Evolutionary conservation across 2,797 vertebrate species (phyloP).

Genomic region (Hirundo rustica): DNA sequence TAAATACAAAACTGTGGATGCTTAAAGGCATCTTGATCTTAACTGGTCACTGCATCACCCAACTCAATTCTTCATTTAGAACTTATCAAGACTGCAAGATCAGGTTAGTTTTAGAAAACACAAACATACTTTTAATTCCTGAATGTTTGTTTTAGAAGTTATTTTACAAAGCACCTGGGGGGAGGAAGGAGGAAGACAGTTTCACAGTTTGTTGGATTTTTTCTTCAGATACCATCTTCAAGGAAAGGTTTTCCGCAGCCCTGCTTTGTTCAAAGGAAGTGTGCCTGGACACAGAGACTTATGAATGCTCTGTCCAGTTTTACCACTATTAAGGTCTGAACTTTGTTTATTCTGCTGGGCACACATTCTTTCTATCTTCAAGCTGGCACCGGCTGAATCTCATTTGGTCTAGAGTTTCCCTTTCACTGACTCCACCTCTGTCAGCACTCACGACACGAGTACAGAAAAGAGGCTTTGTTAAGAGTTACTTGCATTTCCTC

Average conservation of each 20-base stretch:
- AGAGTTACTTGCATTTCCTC: not conserved
- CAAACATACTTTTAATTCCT: not conserved
- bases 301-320: not conserved
- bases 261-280: not conserved
- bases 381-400: not conserved
- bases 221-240: not conserved
- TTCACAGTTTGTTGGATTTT: not conserved
- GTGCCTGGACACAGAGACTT: not conserved
- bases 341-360: not conserved
- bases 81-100: not conserved
- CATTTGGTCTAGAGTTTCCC: not conserved
- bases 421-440: not conserved
- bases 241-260: not conserved
- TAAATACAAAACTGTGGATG: not conserved
- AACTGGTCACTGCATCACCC: rapidly evolving
- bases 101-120: not conserved
- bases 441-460: not conserved
- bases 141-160: not conserved
- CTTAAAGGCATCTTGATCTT: not conserved
- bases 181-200: not conserved
- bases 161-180: not conserved
- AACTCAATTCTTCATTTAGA: not conserved
- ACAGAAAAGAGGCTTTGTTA: constrained; percentile 7
- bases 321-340: not conserved
- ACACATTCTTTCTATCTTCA: not conserved